A percentile compares a stretch with the other conserved stretches of the same genome.
phyloP scores from a whole-genome alignment of 2,888 invertebrate genomes.

The Gastracanthus pulcherrimus region DNA sequence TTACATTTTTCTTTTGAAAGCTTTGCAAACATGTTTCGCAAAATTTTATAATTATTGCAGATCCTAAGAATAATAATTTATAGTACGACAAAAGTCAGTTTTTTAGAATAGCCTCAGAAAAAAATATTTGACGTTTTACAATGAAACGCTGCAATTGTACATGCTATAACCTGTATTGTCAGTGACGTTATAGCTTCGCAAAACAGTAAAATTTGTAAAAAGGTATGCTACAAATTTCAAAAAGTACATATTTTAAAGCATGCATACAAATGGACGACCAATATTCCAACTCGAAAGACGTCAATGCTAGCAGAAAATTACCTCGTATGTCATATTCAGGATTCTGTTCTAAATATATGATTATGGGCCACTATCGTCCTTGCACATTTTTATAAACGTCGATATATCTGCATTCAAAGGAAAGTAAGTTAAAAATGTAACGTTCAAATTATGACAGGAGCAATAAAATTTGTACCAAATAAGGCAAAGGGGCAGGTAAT shows the following conservation, averaged over 20 bases:
- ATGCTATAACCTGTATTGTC: background rate
- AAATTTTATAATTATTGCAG: background rate
- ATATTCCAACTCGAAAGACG: background rate
- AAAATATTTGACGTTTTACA: background rate
- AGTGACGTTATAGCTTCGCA: background rate
- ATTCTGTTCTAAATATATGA: background rate
- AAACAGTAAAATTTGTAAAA: constrained; percentile 22
- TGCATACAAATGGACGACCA: background rate
- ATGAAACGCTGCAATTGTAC: background rate
- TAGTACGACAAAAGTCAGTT: background rate
- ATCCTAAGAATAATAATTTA: background rate
- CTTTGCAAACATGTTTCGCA: background rate
- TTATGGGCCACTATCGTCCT: background rate
- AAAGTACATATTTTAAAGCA: constrained; percentile 16
- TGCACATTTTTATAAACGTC: background rate
- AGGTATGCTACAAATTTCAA: background rate
- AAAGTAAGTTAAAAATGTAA: too few species aligned
- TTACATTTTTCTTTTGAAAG: background rate
- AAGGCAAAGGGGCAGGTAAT: too few species aligned
- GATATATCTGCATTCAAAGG: too few species aligned
- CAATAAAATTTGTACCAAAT: too few species aligned
- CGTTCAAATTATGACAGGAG: too few species aligned
- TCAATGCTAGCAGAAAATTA: constrained; percentile 8
- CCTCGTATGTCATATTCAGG: background rate
- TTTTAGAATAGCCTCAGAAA: background rate